These are phyloP conservation scores for Bombycilla garrulus DNA, from an alignment of 2,113 vertebrate species.

Conservation along the genomic window DNA sequence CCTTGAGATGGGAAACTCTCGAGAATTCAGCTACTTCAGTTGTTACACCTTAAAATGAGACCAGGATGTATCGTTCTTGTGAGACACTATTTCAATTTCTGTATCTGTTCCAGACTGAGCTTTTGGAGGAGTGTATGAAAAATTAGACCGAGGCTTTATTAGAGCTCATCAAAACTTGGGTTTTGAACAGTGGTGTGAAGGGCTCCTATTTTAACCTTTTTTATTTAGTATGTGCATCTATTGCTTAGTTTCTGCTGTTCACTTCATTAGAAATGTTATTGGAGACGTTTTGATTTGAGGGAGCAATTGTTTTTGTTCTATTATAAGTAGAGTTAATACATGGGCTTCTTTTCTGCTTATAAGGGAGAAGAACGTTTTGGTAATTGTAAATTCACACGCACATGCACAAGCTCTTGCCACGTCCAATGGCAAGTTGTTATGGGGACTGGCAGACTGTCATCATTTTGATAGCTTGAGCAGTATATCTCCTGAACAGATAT, in stretches of 20 bases:
- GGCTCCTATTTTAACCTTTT: neutral
- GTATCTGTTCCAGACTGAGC: neutral
- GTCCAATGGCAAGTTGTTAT: slow-evolving; percentile 87
- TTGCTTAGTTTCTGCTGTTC: slow-evolving; percentile 31
- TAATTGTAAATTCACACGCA: slow-evolving; percentile 74
- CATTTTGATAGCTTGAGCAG: slow-evolving; percentile 88
- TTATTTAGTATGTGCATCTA: neutral
- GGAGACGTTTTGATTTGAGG: slow-evolving; percentile 60
- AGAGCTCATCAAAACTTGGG: neutral
- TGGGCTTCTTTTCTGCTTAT: slow-evolving; percentile 66
- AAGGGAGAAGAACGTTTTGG: slow-evolving; percentile 71
- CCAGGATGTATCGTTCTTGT: neutral
- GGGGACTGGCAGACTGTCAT: slow-evolving; percentile 93
- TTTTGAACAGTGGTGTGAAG: neutral
- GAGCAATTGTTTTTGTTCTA: slow-evolving; percentile 53
- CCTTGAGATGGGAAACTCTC: neutral
- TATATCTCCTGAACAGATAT: slow-evolving; percentile 91
- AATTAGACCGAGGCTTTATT: neutral
- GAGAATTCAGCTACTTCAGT: neutral
- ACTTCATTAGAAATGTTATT: slow-evolving; percentile 59
- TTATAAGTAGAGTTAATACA: slow-evolving; percentile 67
- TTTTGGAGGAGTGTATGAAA: neutral
- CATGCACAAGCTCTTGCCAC: slow-evolving; percentile 62
- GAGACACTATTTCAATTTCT: neutral
- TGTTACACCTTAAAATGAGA: neutral